These are phyloP conservation scores for Anas platyrhynchos DNA, from an alignment of 2,113 vertebrate species.

Conservation along the genomic window DNA sequence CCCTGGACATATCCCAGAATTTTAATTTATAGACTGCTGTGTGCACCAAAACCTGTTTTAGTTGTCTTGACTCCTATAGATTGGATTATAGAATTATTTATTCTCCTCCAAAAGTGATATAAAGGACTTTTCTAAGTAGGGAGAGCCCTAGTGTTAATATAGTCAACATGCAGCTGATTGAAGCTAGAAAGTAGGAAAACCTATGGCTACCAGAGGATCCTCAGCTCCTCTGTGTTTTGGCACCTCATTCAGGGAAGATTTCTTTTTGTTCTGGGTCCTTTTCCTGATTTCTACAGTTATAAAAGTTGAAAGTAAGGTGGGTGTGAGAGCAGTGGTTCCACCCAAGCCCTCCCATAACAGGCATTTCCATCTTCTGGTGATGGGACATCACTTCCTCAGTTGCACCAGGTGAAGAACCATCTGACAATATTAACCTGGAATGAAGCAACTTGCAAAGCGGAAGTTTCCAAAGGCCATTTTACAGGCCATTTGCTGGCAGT, in stretches of 20 bases:
- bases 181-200: background rate
- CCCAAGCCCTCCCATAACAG: background rate
- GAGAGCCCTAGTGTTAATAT: background rate
- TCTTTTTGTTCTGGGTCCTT: background rate
- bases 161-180: background rate
- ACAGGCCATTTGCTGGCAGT: background rate
- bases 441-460: background rate
- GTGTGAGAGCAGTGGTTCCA: background rate
- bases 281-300: background rate
- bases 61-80: background rate
- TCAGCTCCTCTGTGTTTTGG: background rate
- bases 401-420: background rate
- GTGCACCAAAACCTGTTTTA: background rate
- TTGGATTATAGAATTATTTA: background rate
- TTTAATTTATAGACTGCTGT: background rate
- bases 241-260: background rate
- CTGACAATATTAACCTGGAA: background rate
- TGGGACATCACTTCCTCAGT: background rate
- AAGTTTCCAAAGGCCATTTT: background rate
- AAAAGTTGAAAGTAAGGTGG: background rate
- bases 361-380: rapidly evolving
- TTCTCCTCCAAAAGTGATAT: background rate
- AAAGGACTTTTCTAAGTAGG: background rate
- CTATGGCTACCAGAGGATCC: background rate
- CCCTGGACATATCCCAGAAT: background rate